Conservation (phyloP, 2,888 invertebrate genomes). For the Acheta domesticus region DNA sequence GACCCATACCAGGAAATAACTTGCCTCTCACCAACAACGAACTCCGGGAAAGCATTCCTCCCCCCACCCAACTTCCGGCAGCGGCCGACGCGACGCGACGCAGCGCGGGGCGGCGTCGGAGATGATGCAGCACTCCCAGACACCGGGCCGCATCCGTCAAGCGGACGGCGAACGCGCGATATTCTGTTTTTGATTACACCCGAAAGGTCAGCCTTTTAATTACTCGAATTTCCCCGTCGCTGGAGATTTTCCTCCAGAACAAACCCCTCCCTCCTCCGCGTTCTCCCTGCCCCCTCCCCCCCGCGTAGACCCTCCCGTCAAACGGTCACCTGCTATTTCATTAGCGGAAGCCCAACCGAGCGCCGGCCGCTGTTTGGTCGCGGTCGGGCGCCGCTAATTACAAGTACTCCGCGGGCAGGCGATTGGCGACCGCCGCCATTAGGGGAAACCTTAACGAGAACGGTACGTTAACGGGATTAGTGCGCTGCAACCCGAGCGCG, state of each 20-base stretch:
- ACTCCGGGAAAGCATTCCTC: too few relatives aligned
- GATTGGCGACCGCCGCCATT: constrained; percentile 6
- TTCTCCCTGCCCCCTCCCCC: not conserved
- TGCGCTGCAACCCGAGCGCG: not conserved
- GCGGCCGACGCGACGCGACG: too few relatives aligned
- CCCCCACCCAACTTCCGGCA: too few relatives aligned
- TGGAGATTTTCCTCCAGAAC: too few relatives aligned
- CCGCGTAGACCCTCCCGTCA: not conserved
- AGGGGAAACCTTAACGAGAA: constrained; percentile 18
- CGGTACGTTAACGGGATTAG: constrained; percentile 10
- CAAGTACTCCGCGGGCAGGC: not conserved
- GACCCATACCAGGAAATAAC: too few relatives aligned
- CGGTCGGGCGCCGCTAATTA: not conserved
- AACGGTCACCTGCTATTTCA: constrained; percentile 10
- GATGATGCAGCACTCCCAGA: too few relatives aligned
- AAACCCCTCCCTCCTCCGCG: not conserved
- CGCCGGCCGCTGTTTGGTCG: not conserved
- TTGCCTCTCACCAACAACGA: too few relatives aligned
- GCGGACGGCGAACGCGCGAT: not conserved
- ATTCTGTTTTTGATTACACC: constrained; percentile 8
- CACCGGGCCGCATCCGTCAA: not conserved
- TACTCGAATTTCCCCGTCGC: not conserved
- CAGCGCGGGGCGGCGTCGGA: too few relatives aligned
- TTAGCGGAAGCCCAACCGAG: not conserved
- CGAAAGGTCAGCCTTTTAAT: constrained; percentile 7